A percentile compares a stretch with the other conserved stretches of the same genome.
Conservation (phyloP, 2,797 vertebrate genomes). For the Amniataba percoides region DNA sequence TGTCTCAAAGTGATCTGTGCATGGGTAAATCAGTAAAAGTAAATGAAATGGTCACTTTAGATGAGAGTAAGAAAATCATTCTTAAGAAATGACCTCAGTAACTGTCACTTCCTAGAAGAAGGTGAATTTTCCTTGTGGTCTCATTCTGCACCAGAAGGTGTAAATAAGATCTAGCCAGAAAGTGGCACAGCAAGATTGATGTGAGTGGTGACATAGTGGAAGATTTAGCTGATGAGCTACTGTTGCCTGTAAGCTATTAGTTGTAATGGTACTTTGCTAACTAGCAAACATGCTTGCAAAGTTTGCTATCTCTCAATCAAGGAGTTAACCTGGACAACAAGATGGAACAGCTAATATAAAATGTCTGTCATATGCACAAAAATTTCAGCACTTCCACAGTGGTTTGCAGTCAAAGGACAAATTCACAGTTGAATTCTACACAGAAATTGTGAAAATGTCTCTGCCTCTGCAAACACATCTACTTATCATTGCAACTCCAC, state of each 20-base stretch:
- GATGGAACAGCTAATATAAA: not conserved
- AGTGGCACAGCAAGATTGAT: not conserved
- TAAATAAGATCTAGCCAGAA: too few relatives aligned
- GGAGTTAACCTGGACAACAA: not conserved
- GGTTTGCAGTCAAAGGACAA: too few relatives aligned
- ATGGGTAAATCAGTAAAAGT: not conserved
- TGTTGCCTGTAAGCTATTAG: not conserved
- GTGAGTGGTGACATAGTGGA: not conserved
- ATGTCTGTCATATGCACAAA: too few relatives aligned
- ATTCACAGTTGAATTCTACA: too few relatives aligned
- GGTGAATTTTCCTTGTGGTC: not conserved
- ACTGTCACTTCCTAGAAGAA: not conserved
- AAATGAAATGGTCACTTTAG: not conserved
- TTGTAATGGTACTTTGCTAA: not conserved
- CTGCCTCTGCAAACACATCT: too few relatives aligned
- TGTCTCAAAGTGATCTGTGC: not conserved
- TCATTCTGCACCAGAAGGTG: not conserved
- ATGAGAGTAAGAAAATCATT: too few relatives aligned
- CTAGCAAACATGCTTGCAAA: not conserved
- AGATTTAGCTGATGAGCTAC: not conserved
- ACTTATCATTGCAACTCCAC: too few relatives aligned
- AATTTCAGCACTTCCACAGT: not conserved
- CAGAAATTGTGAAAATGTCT: too few relatives aligned
- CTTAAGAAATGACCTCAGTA: too few relatives aligned
- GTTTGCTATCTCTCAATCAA: not conserved